These are phyloP conservation scores for Alfaro cultratus DNA, from an alignment of 2,797 vertebrate genomes.

Conservation along the genomic window DNA sequence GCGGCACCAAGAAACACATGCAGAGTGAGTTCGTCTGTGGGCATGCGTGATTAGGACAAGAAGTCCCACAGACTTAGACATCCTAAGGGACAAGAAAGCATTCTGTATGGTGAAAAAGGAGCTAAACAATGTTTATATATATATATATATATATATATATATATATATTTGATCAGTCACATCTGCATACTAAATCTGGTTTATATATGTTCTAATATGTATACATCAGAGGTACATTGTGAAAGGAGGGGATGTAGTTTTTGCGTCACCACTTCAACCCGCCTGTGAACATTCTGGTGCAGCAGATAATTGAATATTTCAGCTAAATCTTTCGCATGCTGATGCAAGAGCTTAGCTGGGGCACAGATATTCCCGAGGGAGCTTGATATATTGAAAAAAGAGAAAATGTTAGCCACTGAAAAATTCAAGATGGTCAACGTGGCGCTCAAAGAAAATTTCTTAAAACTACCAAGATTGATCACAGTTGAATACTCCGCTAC, in stretches of 20 bases:
- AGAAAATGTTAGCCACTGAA: too few relatives aligned
- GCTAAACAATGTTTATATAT: neutral
- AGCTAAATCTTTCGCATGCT: too few relatives aligned
- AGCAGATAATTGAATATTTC: too few relatives aligned
- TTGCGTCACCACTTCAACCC: neutral
- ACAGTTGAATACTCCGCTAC: too few relatives aligned
- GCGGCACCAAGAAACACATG: conserved; percentile 13
- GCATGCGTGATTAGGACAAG: conserved; percentile 7
- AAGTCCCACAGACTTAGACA: neutral
- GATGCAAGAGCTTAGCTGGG: too few relatives aligned
- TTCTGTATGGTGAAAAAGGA: neutral
- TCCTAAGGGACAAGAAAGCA: neutral
- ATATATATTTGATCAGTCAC: neutral
- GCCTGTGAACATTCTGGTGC: neutral
- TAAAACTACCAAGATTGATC: too few relatives aligned
- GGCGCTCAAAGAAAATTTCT: too few relatives aligned
- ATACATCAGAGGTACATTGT: neutral
- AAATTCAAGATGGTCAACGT: too few relatives aligned
- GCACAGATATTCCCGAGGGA: too few relatives aligned
- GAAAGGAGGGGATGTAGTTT: neutral
- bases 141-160: neutral
- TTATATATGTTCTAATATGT: neutral
- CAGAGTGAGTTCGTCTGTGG: neutral
- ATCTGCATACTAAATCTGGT: neutral
- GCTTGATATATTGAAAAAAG: too few relatives aligned